phyloP scores from a whole-genome alignment of 1,140 invertebrate genomes.

The Listronotus oregonensis region DNA sequence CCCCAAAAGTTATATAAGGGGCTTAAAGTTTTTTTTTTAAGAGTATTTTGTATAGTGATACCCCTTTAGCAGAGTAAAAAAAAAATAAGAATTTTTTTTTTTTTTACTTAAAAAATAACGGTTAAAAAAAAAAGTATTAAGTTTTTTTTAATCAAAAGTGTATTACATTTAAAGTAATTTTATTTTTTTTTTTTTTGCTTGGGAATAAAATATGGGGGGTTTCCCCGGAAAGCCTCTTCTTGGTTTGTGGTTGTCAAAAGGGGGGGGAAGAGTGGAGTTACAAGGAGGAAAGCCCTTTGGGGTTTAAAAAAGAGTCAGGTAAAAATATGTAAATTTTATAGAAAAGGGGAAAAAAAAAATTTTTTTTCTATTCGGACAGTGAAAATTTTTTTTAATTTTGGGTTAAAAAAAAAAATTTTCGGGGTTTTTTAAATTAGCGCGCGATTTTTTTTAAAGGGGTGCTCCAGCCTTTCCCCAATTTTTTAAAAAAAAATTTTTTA shows the following conservation, averaged over 20 bases:
- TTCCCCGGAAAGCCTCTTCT: slow-evolving; percentile 87
- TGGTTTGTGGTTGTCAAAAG: slow-evolving; percentile 85
- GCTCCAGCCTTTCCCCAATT: too few species aligned
- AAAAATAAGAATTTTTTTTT: too few species aligned
- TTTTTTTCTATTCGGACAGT: too few species aligned
- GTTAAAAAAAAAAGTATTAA: too few species aligned
- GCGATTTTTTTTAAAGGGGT: too few species aligned
- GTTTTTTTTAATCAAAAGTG: too few species aligned
- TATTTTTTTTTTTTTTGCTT: background rate
- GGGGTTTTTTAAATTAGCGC: too few species aligned
- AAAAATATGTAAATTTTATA: background rate
- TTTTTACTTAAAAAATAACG: too few species aligned
- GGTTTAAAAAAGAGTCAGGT: slow-evolving; percentile 48
- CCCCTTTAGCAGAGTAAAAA: background rate
- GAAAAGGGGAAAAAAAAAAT: too few species aligned
- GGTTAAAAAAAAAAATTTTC: slow-evolving; percentile 3
- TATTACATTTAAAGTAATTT: too few species aligned
- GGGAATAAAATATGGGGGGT: slow-evolving; percentile 71
- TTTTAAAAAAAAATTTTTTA: too few species aligned
- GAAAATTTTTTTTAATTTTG: background rate
- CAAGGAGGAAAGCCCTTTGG: slow-evolving; percentile 73
- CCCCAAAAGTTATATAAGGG: slow-evolving; percentile 9
- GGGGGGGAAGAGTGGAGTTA: slow-evolving; percentile 85
- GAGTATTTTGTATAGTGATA: background rate
- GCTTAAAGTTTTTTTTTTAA: background rate